These are phyloP conservation scores for Coremacera marginata DNA, from an alignment of 2,888 invertebrate genomes.

Conservation along the genomic window DNA sequence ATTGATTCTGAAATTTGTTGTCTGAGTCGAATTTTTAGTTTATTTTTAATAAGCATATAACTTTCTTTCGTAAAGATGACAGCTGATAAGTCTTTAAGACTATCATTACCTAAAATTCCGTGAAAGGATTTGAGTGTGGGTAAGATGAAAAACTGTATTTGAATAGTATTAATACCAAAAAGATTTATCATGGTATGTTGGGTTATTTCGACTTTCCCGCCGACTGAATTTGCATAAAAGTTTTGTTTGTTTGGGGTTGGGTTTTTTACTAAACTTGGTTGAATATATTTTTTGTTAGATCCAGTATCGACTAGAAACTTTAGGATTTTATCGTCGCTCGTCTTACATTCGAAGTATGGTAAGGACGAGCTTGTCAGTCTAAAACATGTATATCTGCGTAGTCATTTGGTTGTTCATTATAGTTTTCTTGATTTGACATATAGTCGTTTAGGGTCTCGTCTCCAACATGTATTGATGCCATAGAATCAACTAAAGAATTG, in stretches of 20 bases:
- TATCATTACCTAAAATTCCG: conserved; percentile 40
- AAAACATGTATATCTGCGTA: conserved; percentile 2
- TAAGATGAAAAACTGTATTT: conserved; percentile 35
- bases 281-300: not conserved
- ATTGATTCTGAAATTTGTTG: not conserved
- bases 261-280: not conserved
- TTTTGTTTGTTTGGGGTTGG: not conserved
- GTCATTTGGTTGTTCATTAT: not conserved
- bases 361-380: not conserved
- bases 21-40: conserved; percentile 14
- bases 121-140: conserved; percentile 39
- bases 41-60: conserved; percentile 30
- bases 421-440: too few relatives aligned
- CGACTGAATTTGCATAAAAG: not conserved
- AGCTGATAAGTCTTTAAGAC: conserved; percentile 30
- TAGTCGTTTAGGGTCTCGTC: too few relatives aligned
- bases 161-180: not conserved
- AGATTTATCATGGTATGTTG: not conserved
- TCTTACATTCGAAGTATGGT: not conserved
- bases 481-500: too few relatives aligned
- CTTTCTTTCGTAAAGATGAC: conserved; percentile 29
- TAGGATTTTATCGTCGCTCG: not conserved
- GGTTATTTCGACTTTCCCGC: not conserved
- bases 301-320: not conserved
- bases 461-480: too few relatives aligned